Evolutionary conservation across 2,113 vertebrate species (phyloP).

Genomic region (Raphicerus campestris): DNA sequence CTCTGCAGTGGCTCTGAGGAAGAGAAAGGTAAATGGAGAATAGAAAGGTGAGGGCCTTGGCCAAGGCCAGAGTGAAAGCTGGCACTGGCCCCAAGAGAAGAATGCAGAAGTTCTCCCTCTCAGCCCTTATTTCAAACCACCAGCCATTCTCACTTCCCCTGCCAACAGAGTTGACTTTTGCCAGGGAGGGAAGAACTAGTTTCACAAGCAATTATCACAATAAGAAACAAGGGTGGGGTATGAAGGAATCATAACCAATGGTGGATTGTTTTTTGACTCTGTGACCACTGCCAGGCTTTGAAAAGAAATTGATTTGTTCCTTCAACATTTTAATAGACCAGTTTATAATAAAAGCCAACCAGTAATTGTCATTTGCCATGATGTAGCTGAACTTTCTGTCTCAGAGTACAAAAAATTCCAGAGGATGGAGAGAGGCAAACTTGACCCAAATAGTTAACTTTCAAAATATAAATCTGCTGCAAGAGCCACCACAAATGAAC

Average conservation of each 20-base stretch:
- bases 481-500: background rate
- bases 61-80: constrained; percentile 31
- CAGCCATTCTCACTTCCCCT: constrained; percentile 66
- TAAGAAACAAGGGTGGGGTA: constrained; percentile 49
- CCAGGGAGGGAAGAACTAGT: constrained; percentile 57
- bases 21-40: constrained; percentile 67
- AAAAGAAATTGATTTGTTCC: background rate
- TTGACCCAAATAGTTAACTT: background rate
- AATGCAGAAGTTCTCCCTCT: constrained; percentile 68
- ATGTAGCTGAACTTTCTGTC: background rate
- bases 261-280: background rate
- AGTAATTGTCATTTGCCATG: background rate
- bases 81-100: background rate
- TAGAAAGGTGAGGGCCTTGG: constrained; percentile 46
- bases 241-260: background rate
- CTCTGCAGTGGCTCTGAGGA: constrained; percentile 3
- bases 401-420: background rate
- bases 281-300: background rate
- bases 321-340: background rate
- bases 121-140: constrained; percentile 62
- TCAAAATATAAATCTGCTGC: background rate
- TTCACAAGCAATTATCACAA: constrained; percentile 68
- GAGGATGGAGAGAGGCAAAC: background rate
- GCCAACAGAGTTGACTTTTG: constrained; percentile 51
- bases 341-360: background rate